phyloP scores from a whole-genome alignment of 2,113 vertebrate species.

The Dasyurus viverrinus region DNA sequence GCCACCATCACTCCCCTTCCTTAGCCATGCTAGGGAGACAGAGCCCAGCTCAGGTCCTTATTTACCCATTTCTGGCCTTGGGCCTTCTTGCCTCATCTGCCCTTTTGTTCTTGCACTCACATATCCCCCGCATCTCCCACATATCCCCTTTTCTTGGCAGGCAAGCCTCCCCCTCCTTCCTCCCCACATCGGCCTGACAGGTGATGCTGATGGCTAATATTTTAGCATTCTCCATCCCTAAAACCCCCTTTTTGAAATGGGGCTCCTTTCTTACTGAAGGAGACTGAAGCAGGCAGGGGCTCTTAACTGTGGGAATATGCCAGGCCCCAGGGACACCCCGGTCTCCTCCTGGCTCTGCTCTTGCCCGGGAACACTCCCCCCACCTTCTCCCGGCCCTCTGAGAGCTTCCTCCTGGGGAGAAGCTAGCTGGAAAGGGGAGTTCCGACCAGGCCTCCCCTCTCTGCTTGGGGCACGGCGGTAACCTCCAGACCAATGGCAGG shows the following conservation, averaged over 20 bases:
- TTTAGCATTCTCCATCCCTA: constrained; percentile 9
- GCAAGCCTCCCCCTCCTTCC: not conserved
- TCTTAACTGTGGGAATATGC: constrained; percentile 28
- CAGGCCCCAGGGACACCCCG: not conserved
- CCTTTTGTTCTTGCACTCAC: not conserved
- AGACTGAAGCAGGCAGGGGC: not conserved
- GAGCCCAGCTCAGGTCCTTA: constrained; percentile 10
- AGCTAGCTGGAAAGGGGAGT: constrained; percentile 9
- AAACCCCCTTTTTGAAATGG: constrained; percentile 24
- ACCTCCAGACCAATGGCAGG: constrained; percentile 35
- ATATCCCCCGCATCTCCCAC: not conserved
- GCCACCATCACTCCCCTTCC: not conserved
- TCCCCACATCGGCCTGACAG: not conserved
- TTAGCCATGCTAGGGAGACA: constrained; percentile 12
- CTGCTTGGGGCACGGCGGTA: constrained; percentile 44
- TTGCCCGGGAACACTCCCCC: not conserved
- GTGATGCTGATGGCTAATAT: not conserved
- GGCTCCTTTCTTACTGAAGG: constrained; percentile 13
- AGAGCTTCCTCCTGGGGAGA: constrained; percentile 28
- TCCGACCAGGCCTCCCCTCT: constrained; percentile 15
- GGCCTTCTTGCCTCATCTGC: not conserved
- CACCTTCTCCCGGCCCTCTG: not conserved
- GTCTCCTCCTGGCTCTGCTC: not conserved
- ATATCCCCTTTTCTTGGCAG: not conserved
- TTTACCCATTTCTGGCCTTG: constrained; percentile 20